Conservation (phyloP, 2,888 invertebrate genomes). For the Boloria selene region DNA sequence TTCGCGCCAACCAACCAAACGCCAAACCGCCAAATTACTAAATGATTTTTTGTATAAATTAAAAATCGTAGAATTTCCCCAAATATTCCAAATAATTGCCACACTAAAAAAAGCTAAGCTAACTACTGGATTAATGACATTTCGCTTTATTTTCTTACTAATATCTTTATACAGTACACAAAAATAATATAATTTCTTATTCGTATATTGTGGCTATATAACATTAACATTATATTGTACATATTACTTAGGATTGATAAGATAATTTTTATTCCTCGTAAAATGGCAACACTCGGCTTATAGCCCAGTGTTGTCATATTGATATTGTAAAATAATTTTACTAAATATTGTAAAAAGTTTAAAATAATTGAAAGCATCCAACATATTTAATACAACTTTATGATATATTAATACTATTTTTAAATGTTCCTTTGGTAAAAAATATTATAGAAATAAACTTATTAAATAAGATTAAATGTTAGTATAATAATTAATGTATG, state of each 20-base stretch:
- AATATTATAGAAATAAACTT: constrained; percentile 3
- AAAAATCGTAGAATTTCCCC: no score
- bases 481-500: constrained; percentile 18
- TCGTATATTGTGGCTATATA: no score
- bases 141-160: no score
- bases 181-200: no score
- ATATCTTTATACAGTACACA: no score
- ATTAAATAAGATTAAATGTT: constrained; percentile 2
- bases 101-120: no score
- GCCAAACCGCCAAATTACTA: no score
- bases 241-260: constrained; percentile 3
- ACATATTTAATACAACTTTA: not conserved
- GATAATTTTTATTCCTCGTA: constrained; percentile 4
- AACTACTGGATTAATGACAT: no score
- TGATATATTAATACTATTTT: not conserved
- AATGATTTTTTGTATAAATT: no score
- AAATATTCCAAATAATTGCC: no score
- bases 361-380: not conserved
- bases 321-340: not conserved
- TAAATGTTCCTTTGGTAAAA: constrained; percentile 13
- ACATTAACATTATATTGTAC: not conserved
- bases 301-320: not conserved
- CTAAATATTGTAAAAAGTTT: no score
- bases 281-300: constrained; percentile 2
- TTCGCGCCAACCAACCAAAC: no score